Base-by-base conservation (phyloP, 2,113 vertebrate species). In the Hippolais icterina region DNA sequence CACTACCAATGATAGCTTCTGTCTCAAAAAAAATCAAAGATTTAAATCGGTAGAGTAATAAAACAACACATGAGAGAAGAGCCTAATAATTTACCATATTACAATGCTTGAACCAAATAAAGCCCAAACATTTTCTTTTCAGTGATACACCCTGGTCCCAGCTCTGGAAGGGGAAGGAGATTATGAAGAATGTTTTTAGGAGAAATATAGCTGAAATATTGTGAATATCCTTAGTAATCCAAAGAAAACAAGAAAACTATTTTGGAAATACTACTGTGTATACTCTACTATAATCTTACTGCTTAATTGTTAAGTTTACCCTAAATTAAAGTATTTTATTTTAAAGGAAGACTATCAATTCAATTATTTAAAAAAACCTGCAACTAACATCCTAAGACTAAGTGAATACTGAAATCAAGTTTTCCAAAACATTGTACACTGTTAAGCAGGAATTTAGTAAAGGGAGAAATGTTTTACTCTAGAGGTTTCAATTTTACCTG, bases 401-500 rank as follows among this genome's bases (percentile, higher is more conserved):
- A 68, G 12, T 61, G 27, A 78, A 61, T 37, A 47, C 4, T 39
- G 27, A 12, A 79, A 72, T 27, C 3, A 72, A 68, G 3, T 56
- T 33, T 76, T 75, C n/a, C 63, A 80, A 87, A 92, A 46, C n/a
- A 86, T 3, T 59, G 6, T 28, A 71, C 5, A 7, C 2, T 21
- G 17, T 49, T 75, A 10, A 65, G 28, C 3, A 76, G 35, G 31
- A 33, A 35, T 12, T 18, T 20, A 57, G 49, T 6, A 70, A 71
- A 91, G 33, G 15, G 4, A 60, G 41, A 88, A 25, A 70, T 15
- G 9, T 28, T 82, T 66, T 25, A 83, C 9, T 7, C 5, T 69
- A 13, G 35, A 60, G 11, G 19, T 25, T 35, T 19, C 14, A 65
- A 22, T 24, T 77, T 96, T 94, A 99, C 99, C 99, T 99, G 99